These are phyloP conservation scores for Trematomus bernacchii DNA, from an alignment of 2,797 vertebrate species.

Conservation along the genomic window DNA sequence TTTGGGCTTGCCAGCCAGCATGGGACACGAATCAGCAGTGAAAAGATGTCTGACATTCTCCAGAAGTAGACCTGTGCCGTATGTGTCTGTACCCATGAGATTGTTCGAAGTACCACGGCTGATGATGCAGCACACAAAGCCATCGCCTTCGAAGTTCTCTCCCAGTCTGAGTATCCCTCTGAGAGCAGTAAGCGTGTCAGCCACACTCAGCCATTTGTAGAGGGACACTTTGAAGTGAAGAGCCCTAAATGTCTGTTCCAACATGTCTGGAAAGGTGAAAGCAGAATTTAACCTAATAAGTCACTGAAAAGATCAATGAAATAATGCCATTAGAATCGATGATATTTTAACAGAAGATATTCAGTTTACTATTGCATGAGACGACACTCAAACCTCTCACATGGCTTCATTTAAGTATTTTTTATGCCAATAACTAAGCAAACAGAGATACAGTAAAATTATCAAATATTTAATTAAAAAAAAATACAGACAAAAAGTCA, in stretches of 20 bases:
- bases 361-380: not conserved
- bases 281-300: not conserved
- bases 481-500: not conserved
- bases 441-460: not conserved
- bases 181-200: slow-evolving; percentile 64
- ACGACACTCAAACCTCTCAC: not conserved
- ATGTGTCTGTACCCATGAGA: slow-evolving; percentile 85
- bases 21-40: slow-evolving; percentile 83
- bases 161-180: slow-evolving; percentile 54
- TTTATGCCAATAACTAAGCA: not conserved
- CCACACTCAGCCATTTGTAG: slow-evolving; percentile 69
- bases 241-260: slow-evolving; percentile 83
- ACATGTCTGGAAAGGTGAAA: slow-evolving; percentile 76
- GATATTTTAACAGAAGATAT: not conserved
- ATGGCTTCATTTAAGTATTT: not conserved
- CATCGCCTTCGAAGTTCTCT: slow-evolving; percentile 77
- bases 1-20: slow-evolving; percentile 91
- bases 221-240: slow-evolving; percentile 84
- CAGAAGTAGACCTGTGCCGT: slow-evolving; percentile 72
- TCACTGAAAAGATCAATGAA: not conserved
- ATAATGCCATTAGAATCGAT: not conserved
- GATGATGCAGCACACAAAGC: slow-evolving; percentile 90
- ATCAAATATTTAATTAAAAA: not conserved
- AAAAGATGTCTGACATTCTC: slow-evolving; percentile 86
- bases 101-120: slow-evolving; percentile 83